Percentiles rank a stretch among this genome's conserved stretches.
Conservation (phyloP, 2,888 invertebrate species). For the Heliconius aoede region DNA sequence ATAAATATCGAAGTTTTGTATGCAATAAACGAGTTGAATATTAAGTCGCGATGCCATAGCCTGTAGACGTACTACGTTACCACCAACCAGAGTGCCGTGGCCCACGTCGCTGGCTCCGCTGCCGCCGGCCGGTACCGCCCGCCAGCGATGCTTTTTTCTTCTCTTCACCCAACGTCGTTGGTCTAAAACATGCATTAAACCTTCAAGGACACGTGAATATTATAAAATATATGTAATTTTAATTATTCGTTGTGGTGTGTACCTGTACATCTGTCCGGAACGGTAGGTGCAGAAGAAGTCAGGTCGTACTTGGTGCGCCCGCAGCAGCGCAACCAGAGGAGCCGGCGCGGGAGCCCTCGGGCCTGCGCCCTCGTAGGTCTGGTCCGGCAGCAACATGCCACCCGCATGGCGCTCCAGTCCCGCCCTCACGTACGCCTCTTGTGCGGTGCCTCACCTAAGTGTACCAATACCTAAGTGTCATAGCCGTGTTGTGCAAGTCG, state of each 20-base stretch:
- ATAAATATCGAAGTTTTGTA: too few relatives aligned
- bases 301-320: conserved; percentile 86
- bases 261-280: conserved; percentile 37
- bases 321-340: conserved; percentile 61
- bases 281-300: conserved; percentile 91
- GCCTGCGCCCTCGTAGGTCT: conserved; percentile 88
- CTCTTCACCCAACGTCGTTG: conserved; percentile 20
- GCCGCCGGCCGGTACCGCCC: conserved; percentile 23
- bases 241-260: conserved; percentile 13
- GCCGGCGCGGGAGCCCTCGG: conserved; percentile 71
- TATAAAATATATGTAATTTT: not conserved
- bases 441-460: too few relatives aligned
- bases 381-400: conserved; percentile 91
- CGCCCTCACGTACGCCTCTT: conserved; percentile 33
- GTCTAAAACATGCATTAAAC: conserved; percentile 1
- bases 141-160: too few relatives aligned
- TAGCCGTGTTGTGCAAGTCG: too few relatives aligned
- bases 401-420: conserved; percentile 52
- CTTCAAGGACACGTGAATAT: not conserved
- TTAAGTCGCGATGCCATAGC: too few relatives aligned
- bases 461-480: too few relatives aligned
- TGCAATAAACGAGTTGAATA: too few relatives aligned
- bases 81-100: conserved; percentile 23
- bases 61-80: too few relatives aligned
- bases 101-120: conserved; percentile 31